phyloP scores from a whole-genome alignment of 1,140 invertebrate species.

The Lethrus apterus region DNA sequence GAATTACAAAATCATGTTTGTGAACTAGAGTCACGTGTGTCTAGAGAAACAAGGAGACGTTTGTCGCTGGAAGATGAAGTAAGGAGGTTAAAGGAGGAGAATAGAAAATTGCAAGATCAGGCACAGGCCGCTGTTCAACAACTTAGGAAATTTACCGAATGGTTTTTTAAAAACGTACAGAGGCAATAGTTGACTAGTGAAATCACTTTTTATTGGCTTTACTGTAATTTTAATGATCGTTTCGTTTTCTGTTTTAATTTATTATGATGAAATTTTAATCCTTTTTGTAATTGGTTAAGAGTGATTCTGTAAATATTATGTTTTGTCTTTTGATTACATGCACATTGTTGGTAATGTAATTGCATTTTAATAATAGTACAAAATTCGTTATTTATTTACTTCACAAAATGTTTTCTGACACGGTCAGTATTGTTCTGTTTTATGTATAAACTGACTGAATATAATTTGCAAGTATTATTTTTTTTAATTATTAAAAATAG shows the following conservation, averaged over 20 bases:
- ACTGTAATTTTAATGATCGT: too few relatives aligned
- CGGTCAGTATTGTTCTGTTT: conserved; percentile 10
- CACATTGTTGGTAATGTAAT: conserved; percentile 11
- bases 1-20: conserved; percentile 56
- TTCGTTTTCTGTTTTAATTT: conserved; percentile 9
- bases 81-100: conserved; percentile 72
- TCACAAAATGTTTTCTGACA: background rate
- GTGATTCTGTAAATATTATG: conserved; percentile 12
- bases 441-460: conserved; percentile 5
- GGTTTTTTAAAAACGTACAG: conserved; percentile 87
- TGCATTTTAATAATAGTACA: conserved; percentile 22
- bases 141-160: conserved; percentile 83
- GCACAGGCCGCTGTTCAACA: conserved; percentile 83
- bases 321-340: conserved; percentile 4
- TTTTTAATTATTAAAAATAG: conserved; percentile 2
- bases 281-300: background rate
- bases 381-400: conserved; percentile 16
- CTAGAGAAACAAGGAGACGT: conserved; percentile 53
- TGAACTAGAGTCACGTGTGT: conserved; percentile 56
- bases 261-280: conserved; percentile 4
- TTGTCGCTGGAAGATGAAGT: conserved; percentile 64
- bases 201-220: conserved; percentile 12
- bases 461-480: background rate
- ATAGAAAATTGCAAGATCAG: conserved; percentile 79
- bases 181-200: conserved; percentile 45